Evolutionary conservation across 2,797 vertebrate genomes (phyloP).

Genomic region (Naso thynnoides): DNA sequence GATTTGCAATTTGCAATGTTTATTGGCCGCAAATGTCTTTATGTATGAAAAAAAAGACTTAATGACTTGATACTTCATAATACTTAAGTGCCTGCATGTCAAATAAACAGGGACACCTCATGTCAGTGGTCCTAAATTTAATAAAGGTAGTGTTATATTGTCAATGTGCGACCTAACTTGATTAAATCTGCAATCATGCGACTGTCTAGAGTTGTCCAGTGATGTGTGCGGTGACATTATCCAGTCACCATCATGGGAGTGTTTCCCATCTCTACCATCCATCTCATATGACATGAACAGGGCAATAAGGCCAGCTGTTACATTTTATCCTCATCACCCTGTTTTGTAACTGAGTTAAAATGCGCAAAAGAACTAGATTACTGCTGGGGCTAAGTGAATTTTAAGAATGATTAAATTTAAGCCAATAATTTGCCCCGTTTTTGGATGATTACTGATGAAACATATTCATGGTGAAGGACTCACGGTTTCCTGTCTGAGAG

Average conservation of each 20-base stretch:
- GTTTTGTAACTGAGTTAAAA: neutral
- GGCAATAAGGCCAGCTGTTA: neutral
- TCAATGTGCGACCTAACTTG: too few relatives aligned
- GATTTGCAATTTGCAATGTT: too few relatives aligned
- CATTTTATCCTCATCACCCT: neutral
- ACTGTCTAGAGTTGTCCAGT: neutral
- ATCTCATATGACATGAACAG: neutral
- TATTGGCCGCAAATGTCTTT: too few relatives aligned
- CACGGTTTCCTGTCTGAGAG: neutral
- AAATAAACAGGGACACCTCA: too few relatives aligned
- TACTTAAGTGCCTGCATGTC: too few relatives aligned
- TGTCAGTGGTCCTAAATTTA: neutral
- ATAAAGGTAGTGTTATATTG: neutral
- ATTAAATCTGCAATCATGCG: neutral
- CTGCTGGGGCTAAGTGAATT: neutral
- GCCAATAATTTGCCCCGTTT: neutral
- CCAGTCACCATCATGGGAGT: neutral
- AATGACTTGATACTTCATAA: too few relatives aligned
- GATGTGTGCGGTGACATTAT: neutral
- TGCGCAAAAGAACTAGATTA: neutral
- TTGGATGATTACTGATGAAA: constrained; percentile 22
- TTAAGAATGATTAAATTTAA: neutral
- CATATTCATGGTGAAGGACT: neutral
- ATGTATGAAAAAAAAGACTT: too few relatives aligned
- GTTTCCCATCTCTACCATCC: neutral